A percentile compares a stretch with the other conserved stretches of the same genome.
Evolutionary conservation across 2,113 vertebrate species (phyloP).

Genomic region (Ailuropoda melanoleuca): DNA sequence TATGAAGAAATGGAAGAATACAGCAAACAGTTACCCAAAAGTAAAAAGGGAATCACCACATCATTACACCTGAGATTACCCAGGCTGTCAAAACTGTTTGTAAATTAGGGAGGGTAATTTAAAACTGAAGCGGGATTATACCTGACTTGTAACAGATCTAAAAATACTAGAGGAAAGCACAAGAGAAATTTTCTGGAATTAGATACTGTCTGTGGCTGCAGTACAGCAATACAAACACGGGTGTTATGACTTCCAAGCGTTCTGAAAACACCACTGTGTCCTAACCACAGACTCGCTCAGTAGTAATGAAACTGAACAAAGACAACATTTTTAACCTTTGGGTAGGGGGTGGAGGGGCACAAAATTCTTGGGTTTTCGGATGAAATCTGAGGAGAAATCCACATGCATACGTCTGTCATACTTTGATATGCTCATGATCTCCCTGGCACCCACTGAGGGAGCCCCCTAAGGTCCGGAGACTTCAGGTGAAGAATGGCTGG

Average conservation of each 20-base stretch:
- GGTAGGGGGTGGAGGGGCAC: not conserved
- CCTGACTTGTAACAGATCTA: not conserved
- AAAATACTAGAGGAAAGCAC: not conserved
- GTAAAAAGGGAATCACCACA: not conserved
- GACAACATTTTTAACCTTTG: not conserved
- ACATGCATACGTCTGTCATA: not conserved
- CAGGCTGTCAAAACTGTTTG: not conserved
- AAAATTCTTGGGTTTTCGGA: not conserved
- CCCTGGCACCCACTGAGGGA: not conserved
- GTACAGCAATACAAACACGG: not conserved
- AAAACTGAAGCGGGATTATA: not conserved
- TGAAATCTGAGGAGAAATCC: not conserved
- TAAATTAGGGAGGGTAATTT: conserved; percentile 2
- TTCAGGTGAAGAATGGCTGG: not conserved
- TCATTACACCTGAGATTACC: not conserved
- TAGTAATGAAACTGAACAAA: conserved; percentile 15
- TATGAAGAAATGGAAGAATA: not conserved
- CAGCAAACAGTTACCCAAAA: not conserved
- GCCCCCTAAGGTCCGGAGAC: not conserved
- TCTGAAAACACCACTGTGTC: not conserved
- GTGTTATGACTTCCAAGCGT: not conserved
- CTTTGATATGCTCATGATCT: not conserved
- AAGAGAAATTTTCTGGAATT: not conserved
- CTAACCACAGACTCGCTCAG: not conserved
- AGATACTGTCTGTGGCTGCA: not conserved